Percentiles rank a stretch among this genome's conserved stretches.
These are phyloP conservation scores for Hormiphora californensis DNA, from an alignment of 37 sponge, comb jelly and placozoan genomes.

Conservation along the genomic window DNA sequence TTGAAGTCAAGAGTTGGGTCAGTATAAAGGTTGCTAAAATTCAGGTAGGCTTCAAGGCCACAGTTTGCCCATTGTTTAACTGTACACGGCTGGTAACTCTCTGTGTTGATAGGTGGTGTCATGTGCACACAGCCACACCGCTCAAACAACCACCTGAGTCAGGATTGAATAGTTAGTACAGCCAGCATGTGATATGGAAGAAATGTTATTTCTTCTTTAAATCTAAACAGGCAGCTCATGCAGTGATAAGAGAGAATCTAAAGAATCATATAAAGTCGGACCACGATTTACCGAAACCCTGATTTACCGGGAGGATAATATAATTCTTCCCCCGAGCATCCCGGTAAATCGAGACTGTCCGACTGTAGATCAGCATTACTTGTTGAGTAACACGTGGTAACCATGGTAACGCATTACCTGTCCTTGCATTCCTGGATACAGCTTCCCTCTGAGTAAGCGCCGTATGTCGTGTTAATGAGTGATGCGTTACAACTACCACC, in stretches of 20 bases:
- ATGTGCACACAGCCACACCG: conserved; percentile 19
- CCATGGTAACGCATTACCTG: background rate
- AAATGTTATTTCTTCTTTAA: too few relatives aligned
- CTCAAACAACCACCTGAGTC: background rate
- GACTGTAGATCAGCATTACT: too few relatives aligned
- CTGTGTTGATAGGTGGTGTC: background rate
- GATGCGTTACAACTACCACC: conserved; percentile 1
- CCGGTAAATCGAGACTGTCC: too few relatives aligned
- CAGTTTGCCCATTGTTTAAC: background rate
- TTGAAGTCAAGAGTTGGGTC: background rate
- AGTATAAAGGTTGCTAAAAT: background rate
- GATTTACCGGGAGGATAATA: too few relatives aligned
- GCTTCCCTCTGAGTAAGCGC: background rate
- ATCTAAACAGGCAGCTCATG: too few relatives aligned
- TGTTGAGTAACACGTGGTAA: too few relatives aligned
- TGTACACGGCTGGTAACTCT: background rate
- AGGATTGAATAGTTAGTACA: too few relatives aligned
- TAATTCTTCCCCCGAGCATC: too few relatives aligned
- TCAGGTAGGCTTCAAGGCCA: background rate
- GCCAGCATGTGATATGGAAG: too few relatives aligned
- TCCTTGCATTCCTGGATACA: background rate
- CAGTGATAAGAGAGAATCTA: too few relatives aligned
- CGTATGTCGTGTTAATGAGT: background rate
- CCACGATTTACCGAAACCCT: too few relatives aligned
- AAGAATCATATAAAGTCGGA: too few relatives aligned